Evolutionary conservation across 2,888 invertebrate species (phyloP).

Genomic region (Chrysolina oricalcia): DNA sequence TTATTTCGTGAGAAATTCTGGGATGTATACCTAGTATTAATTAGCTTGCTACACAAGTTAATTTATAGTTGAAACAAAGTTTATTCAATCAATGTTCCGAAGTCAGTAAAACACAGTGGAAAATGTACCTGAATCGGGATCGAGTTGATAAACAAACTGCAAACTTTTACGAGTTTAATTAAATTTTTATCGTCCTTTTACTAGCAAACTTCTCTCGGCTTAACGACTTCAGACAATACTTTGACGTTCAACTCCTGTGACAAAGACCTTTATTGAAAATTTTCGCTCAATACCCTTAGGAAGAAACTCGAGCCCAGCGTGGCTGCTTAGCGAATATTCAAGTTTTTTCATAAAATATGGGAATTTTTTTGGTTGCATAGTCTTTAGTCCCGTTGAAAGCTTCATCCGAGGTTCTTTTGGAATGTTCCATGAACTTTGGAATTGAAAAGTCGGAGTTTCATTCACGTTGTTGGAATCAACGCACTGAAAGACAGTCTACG

Average conservation of each 20-base stretch:
- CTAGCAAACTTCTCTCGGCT: conserved; percentile 28
- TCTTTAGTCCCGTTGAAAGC: neutral
- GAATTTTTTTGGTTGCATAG: neutral
- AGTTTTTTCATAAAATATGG: conserved; percentile 9
- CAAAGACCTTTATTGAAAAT: conserved; percentile 36
- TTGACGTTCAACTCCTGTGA: conserved; percentile 34
- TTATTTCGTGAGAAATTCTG: neutral
- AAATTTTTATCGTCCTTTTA: conserved; percentile 37
- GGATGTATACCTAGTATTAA: neutral
- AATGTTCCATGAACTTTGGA: neutral
- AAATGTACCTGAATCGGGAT: conserved; percentile 31
- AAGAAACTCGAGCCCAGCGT: conserved; percentile 6
- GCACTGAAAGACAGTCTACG: neutral
- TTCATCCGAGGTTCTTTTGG: neutral
- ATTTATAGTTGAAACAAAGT: conserved; percentile 25
- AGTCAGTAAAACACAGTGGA: conserved; percentile 14
- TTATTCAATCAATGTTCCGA: conserved; percentile 7
- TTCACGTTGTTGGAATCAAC: neutral
- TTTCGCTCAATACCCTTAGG: conserved; percentile 29
- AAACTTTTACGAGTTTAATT: conserved; percentile 34
- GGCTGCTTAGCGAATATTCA: conserved; percentile 25
- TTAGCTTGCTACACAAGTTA: neutral
- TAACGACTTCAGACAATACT: conserved; percentile 32
- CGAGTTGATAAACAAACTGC: conserved; percentile 32
- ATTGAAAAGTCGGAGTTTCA: neutral